Evolutionary conservation across 2,888 invertebrate species (phyloP).

Genomic region (Dynastes tityus): DNA sequence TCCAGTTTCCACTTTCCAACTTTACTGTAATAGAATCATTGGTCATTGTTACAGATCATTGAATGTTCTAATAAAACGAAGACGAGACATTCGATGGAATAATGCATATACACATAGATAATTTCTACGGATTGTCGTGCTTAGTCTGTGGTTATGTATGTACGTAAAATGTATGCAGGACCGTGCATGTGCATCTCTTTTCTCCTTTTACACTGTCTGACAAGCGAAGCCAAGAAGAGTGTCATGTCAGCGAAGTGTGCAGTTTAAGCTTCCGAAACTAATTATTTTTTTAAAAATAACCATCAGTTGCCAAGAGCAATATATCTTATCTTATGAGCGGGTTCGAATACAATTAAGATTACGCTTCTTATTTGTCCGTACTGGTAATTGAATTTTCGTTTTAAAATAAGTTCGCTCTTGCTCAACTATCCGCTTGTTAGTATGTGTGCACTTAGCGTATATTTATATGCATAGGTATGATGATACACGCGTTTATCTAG

Average conservation of each 20-base stretch:
- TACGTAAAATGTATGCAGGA: no score
- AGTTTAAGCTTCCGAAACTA: slow-evolving; percentile 51
- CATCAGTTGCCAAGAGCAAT: slow-evolving; percentile 39
- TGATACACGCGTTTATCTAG: slow-evolving; percentile 20
- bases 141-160: no score
- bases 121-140: no score
- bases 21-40: no score
- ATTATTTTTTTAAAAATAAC: slow-evolving; percentile 53
- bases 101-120: no score
- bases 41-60: no score
- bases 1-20: no score
- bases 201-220: slow-evolving; percentile 20
- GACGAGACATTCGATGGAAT: no score
- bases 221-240: slow-evolving; percentile 24
- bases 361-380: slow-evolving; percentile 40
- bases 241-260: slow-evolving; percentile 34
- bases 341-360: slow-evolving; percentile 45
- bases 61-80: no score
- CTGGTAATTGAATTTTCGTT: slow-evolving; percentile 46
- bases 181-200: no score
- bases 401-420: slow-evolving; percentile 35
- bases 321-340: slow-evolving; percentile 43
- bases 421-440: slow-evolving; percentile 8
- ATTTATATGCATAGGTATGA: slow-evolving; percentile 27
- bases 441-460: background rate